phyloP scores from a whole-genome alignment of 1,140 invertebrate species.

The Macrotrachela quadricornifera region DNA sequence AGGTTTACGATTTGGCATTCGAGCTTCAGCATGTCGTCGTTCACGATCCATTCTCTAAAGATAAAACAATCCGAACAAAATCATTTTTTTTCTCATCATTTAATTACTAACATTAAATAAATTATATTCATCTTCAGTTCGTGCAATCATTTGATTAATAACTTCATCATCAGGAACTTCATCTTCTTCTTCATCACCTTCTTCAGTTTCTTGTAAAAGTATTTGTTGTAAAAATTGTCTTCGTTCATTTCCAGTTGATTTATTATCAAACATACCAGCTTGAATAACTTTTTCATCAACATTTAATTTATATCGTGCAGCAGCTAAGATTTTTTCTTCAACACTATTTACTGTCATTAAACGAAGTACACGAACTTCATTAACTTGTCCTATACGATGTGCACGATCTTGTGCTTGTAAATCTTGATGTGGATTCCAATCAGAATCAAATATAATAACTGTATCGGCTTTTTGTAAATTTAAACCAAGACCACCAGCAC shows the following conservation, averaged over 20 bases:
- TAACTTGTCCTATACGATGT: constrained; percentile 92
- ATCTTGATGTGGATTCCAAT: constrained; percentile 99
- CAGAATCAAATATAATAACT: constrained; percentile 94
- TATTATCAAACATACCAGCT: constrained; percentile 98
- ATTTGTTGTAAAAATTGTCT: constrained; percentile 83
- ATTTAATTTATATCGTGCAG: constrained; percentile 63
- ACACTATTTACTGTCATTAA: constrained; percentile 96
- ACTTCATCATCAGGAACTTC: constrained; percentile 96
- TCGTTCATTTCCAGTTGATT: constrained; percentile 79
- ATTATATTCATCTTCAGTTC: constrained; percentile 80
- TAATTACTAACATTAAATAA: constrained; percentile 37
- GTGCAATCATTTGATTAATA: constrained; percentile 93
- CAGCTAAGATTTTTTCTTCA: constrained; percentile 86
- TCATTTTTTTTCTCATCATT: too few relatives aligned
- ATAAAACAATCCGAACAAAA: too few relatives aligned
- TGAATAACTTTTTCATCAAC: constrained; percentile 99
- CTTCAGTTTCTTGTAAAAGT: constrained; percentile 64
- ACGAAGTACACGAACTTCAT: constrained; percentile 81
- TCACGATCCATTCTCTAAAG: constrained; percentile 70
- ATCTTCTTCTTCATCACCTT: constrained; percentile 70
- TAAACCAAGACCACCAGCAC: constrained; percentile 83
- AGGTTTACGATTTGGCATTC: constrained; percentile 49
- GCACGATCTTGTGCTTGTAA: constrained; percentile 94
- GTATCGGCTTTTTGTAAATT: constrained; percentile 96
- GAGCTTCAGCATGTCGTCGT: constrained; percentile 57